Base-by-base conservation (phyloP, 2,888 invertebrate genomes). In the Sphinx pinastri region DNA sequence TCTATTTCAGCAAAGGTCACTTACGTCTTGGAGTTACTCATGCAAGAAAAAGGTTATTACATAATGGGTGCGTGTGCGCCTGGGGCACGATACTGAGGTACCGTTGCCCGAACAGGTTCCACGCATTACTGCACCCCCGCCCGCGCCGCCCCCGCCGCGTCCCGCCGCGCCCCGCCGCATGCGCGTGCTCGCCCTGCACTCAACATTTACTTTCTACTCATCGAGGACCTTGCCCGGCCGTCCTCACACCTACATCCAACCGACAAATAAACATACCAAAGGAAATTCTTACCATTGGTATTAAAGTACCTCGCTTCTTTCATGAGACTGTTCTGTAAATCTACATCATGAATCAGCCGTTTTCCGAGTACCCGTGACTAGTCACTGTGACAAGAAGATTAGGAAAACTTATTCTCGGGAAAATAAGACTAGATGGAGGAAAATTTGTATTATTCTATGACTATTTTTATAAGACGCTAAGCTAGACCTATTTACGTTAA, bases 121-220 rank as follows among this genome's bases (percentile, higher is more conserved):
- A 85, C 81, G 84, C 85, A 86, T 82, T 78, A 76, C 83, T 77
- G 73, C 74, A 71, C 75, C 77, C 71, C 75, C 79, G 73, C 72
- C 70, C 76, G 75, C 77, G 75, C 14, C 76, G 76, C 73, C 73
- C 76, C 72, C 78, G 75, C 75, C 76, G 76, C 73, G 73, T 76
- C 73, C 77, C 75, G 75, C 59, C 70, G 71, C 60, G 12, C 16
- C 74, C 69, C 63, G 73, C 75, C 77, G 79, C 77, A 79, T 78
- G 84, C 86, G 86, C 86, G 84, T 84, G 82, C 82, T 79, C 80
- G 77, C 80, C 83, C 79, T 81, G 83, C 84, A 86, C 86, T 83
- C 83, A 84, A 85, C 90, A 90, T 92, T 94, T 94, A 94, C 93
- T 94, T 93, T 94, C 93, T 93, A 92, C 86, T 84, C 85, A 90